Evolutionary conservation across 2,113 vertebrate species (phyloP), one percentile per base, ranked within the genome.

Genomic region (Indicator indicator): DNA sequence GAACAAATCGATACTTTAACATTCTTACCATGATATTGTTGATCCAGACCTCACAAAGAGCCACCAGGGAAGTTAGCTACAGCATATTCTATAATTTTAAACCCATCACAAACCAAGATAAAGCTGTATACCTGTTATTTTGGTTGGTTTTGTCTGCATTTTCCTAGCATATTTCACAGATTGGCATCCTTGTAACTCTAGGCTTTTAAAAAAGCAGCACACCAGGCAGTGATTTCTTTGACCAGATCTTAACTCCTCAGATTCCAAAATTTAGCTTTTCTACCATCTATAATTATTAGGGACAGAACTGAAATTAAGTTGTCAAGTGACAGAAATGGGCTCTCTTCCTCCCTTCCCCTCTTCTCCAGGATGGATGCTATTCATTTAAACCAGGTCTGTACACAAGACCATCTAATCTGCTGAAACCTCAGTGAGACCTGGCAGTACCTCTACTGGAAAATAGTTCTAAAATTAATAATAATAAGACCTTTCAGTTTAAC

Each of bases 381-480:
- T 88, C 70, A 83, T 87, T 88, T 56, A 76, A 40, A 88, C 52
- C 30, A 78, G 69, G 50, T 89, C 93, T 82, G 23, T 55, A 77
- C 44, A 65, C 28, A 32, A 72, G 54, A 55, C 46, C 44, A 86
- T 72, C 82, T 93, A 77, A 96, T 91, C 82, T 82, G 59, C 63
- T 48, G 75, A 91, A 87, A 76, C 71, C 72, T 77, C 26, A 16
- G 60, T 33, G 36, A 91, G 70, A 74, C 80, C 79, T 83, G 76
- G 65, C 83, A 81, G 58, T 46, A 90, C 19, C 77, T 93, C 69
- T 73, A 23, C 55, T 81, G 54, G 72, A 93, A 91, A 91, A 86
- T 2, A 69, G 62, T 52, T 83, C 83, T 63, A 62, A 88, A 93
- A 89, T 94, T 83, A 94, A 86, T 82, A 90, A 71, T 56, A 89